These are phyloP conservation scores for Caenorhabditis sp. DNA, from an alignment of 2,888 invertebrate species.

Conservation along the genomic window DNA sequence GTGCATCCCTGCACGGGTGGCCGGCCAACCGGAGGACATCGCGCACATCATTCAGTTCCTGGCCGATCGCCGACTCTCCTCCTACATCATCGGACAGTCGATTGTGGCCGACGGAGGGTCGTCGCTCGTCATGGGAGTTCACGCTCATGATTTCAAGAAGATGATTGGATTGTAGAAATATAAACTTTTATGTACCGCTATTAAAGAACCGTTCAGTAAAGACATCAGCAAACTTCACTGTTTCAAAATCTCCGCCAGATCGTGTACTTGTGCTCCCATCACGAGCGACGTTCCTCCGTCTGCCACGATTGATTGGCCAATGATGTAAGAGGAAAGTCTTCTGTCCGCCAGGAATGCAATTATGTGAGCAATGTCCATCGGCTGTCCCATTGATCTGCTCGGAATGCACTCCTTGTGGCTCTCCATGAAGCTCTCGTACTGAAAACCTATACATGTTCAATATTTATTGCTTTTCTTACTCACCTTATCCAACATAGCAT, in stretches of 20 bases:
- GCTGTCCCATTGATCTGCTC: not conserved
- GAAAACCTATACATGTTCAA: not conserved
- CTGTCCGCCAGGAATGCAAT: constrained; percentile 43
- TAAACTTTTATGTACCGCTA: not conserved
- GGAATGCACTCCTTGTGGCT: constrained; percentile 41
- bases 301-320: constrained; percentile 47
- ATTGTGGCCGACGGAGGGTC: constrained; percentile 60
- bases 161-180: constrained; percentile 12
- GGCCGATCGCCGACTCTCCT: constrained; percentile 47
- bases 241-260: constrained; percentile 25
- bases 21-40: constrained; percentile 47
- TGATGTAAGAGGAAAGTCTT: constrained; percentile 37
- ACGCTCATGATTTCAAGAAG: constrained; percentile 17
- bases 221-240: not conserved
- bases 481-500: constrained; percentile 4
- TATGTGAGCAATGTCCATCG: constrained; percentile 15
- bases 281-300: constrained; percentile 47
- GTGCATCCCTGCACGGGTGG: constrained; percentile 32
- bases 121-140: constrained; percentile 30
- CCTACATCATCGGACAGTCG: constrained; percentile 57
- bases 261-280: constrained; percentile 27
- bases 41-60: constrained; percentile 53
- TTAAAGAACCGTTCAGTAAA: not conserved
- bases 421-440: constrained; percentile 23
- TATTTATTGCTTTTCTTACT: not conserved